Conservation (phyloP, 1,140 invertebrate genomes). For the Mycetomoellerius zeteki region DNA sequence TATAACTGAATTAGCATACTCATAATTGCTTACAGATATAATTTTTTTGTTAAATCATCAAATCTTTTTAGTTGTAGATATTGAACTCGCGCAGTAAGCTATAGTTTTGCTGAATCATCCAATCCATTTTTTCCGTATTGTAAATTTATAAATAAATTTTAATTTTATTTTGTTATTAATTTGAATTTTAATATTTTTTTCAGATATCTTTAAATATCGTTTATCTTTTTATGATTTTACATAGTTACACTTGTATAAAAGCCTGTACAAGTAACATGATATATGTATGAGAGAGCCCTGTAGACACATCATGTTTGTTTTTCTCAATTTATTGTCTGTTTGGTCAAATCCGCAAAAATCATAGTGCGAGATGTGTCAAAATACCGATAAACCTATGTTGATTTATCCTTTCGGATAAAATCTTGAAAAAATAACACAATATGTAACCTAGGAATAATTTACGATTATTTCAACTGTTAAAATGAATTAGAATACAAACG, state of each 20-base stretch:
- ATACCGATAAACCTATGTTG: background rate
- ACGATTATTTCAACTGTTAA: slow-evolving; percentile 24
- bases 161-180: too few relatives aligned
- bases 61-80: too few relatives aligned
- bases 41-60: too few relatives aligned
- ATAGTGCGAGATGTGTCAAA: background rate
- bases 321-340: slow-evolving; percentile 9
- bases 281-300: background rate
- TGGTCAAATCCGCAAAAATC: slow-evolving; percentile 8
- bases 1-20: too few relatives aligned
- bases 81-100: too few relatives aligned
- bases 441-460: background rate
- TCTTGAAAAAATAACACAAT: background rate
- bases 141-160: too few relatives aligned
- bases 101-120: too few relatives aligned
- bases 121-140: too few relatives aligned
- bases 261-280: background rate
- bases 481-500: slow-evolving; percentile 6
- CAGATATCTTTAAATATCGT: background rate
- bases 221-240: background rate
- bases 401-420: slow-evolving; percentile 17
- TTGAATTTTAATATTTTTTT: background rate
- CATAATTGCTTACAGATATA: too few relatives aligned
- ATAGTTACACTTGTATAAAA: background rate
- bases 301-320: background rate